Evolutionary conservation across 2,113 vertebrate species (phyloP), one percentile per base, ranked within the genome.

Genomic region (Cheirogaleus medius): DNA sequence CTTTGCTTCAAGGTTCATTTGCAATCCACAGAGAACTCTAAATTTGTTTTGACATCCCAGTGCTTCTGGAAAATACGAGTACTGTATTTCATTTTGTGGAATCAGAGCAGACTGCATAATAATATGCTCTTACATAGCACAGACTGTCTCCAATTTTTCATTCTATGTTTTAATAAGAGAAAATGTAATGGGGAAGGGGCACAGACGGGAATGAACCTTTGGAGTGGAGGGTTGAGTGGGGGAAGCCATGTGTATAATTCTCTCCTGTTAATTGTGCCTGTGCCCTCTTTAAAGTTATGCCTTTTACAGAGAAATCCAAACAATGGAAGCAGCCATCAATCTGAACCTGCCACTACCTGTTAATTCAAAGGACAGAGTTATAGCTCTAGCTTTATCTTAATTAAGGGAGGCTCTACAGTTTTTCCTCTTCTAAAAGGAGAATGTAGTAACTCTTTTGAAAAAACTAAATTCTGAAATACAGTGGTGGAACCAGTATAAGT

Each of bases 1-100:
- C 91, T 95, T 82, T 94, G 95, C 69, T 91, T 97, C 86, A 94
- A 94, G 86, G 86, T 95, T 97, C 86, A 66, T 95, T 94, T 97
- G 93, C 15, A 74, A 89, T 96, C 58, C 77, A 90, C 42, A 87
- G 94, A 96, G 44, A 95, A 95, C 83, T 96, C 52, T 78, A 93
- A 87, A 93, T 97, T 97, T 95, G 58, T 93, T 97, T 97, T 89
- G 89, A 95, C 90, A 90, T 88, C 47, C 63, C 60, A 92, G 76
- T 90, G 87, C 95, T 97, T 84, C 92, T 90, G 52, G 69, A 94
- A 91, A 95, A 87, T 93, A 85, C 0, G 4, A 96, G 86, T 86
- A 93, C 90, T 96, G 17, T 90, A 80, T 96, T 91, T 87, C 71
- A 93, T 91, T 97, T 74, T 92, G 71, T 80, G n/a, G 60, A 94